Evolutionary conservation across 2,888 invertebrate species (phyloP).

Genomic region (Eristalis pertinax): DNA sequence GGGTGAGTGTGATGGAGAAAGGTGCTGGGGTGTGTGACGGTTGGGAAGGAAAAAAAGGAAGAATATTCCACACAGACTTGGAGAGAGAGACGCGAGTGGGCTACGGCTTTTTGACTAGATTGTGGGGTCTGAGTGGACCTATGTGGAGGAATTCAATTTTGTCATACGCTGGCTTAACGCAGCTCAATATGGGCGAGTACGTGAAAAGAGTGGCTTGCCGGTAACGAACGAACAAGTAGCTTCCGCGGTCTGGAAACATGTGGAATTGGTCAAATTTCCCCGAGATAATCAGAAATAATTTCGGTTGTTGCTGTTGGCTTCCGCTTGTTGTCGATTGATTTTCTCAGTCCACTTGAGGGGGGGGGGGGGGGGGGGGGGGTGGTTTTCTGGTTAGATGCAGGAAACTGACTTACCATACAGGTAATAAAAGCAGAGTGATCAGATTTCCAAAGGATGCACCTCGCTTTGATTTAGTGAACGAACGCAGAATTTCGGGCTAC

Average conservation of each 20-base stretch:
- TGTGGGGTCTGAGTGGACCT: background rate
- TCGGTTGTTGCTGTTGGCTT: background rate
- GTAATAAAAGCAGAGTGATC: too few species aligned
- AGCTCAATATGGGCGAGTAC: too few species aligned
- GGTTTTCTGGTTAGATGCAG: too few species aligned
- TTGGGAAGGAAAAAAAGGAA: background rate
- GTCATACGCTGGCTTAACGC: constrained; percentile 1
- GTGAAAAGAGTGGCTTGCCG: constrained; percentile 12
- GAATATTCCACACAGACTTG: constrained; percentile 34
- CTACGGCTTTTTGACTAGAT: background rate
- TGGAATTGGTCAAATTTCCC: background rate
- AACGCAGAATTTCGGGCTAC: too few species aligned
- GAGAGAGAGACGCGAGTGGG: background rate
- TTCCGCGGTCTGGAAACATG: background rate
- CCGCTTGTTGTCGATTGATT: background rate
- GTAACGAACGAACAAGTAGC: background rate
- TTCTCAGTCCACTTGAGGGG: too few species aligned
- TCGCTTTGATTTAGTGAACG: too few species aligned
- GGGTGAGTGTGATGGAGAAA: background rate
- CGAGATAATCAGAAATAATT: constrained; percentile 4
- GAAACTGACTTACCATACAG: too few species aligned
- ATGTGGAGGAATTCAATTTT: background rate
- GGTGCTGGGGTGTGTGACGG: background rate
- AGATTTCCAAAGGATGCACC: too few species aligned
- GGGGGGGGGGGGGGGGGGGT: too few species aligned